Evolutionary conservation across 2,888 invertebrate genomes (phyloP).

Genomic region (Drosophila tanythrix): DNA sequence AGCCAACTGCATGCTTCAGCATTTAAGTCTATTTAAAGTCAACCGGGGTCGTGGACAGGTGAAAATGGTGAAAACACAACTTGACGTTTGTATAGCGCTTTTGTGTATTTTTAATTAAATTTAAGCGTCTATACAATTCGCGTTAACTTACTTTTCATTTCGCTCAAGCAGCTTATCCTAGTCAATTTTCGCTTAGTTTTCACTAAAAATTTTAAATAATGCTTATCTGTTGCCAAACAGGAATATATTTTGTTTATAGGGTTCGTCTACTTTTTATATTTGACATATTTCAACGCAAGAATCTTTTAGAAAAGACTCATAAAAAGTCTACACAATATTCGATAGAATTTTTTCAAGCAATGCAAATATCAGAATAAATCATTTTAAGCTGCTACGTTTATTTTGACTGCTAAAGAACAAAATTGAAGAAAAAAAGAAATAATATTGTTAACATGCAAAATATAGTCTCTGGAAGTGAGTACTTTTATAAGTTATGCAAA

Average conservation of each 20-base stretch:
- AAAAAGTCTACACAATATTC: neutral
- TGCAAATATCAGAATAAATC: neutral
- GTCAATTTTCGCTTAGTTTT: neutral
- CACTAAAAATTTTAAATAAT: neutral
- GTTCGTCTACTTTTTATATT: neutral
- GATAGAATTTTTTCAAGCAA: neutral
- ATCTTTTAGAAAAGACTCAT: neutral
- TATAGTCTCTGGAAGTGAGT: conserved; percentile 10
- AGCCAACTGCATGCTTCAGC: conserved; percentile 24
- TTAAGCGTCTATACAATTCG: conserved; percentile 19
- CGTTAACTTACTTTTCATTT: conserved; percentile 8
- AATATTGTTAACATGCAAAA: neutral
- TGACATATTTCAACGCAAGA: neutral
- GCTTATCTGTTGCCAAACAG: neutral
- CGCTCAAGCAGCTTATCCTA: conserved; percentile 1
- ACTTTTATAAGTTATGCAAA: conserved; percentile 53
- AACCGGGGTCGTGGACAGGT: conserved; percentile 16
- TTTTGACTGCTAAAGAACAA: neutral
- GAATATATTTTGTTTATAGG: neutral
- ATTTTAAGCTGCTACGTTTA: neutral
- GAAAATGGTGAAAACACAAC: conserved; percentile 13
- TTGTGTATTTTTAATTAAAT: conserved; percentile 35
- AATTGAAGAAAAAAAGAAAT: neutral
- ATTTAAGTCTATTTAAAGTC: conserved; percentile 31
- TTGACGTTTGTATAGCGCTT: conserved; percentile 26